Conservation (phyloP, 2,113 vertebrate species). For the Typhlomys cinereus region DNA sequence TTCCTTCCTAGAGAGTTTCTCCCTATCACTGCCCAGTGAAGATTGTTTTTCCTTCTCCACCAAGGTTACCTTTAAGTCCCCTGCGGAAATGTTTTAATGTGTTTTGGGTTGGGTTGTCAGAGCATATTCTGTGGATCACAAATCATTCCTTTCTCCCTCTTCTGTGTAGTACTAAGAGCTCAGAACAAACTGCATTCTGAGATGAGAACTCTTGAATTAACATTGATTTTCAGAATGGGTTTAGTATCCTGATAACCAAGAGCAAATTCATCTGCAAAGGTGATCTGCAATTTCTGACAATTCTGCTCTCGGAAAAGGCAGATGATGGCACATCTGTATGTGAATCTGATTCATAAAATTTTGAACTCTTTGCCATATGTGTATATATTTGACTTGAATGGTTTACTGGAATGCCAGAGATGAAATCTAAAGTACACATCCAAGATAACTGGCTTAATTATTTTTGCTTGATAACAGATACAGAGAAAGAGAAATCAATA, state of each 20-base stretch:
- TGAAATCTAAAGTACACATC: conserved; percentile 32
- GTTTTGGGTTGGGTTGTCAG: conserved; percentile 68
- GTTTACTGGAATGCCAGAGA: conserved; percentile 20
- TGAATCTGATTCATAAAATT: conserved; percentile 58
- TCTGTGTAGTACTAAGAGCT: conserved; percentile 53
- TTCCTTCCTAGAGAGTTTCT: conserved; percentile 37
- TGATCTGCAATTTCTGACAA: conserved; percentile 55
- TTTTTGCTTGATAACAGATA: conserved; percentile 41
- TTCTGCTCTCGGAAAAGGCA: conserved; percentile 50
- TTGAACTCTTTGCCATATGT: conserved; percentile 27
- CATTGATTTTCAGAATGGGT: conserved; percentile 67
- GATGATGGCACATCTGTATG: conserved; percentile 39
- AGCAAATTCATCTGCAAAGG: conserved; percentile 60
- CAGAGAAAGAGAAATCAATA: conserved; percentile 49
- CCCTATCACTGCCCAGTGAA: background rate
- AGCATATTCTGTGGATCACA: conserved; percentile 66
- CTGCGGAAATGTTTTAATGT: conserved; percentile 66
- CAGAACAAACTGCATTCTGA: conserved; percentile 48
- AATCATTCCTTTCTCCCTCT: conserved; percentile 62
- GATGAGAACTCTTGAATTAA: conserved; percentile 68
- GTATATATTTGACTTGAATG: conserved; percentile 38
- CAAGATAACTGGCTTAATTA: conserved; percentile 13
- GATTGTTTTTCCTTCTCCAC: conserved; percentile 28
- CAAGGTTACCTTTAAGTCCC: conserved; percentile 64
- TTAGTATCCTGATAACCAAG: conserved; percentile 54